Percentiles rank a stretch among this genome's conserved stretches.
Evolutionary conservation across 1,140 invertebrate genomes (phyloP).

Genomic region (Ruditapes philippinarum): DNA sequence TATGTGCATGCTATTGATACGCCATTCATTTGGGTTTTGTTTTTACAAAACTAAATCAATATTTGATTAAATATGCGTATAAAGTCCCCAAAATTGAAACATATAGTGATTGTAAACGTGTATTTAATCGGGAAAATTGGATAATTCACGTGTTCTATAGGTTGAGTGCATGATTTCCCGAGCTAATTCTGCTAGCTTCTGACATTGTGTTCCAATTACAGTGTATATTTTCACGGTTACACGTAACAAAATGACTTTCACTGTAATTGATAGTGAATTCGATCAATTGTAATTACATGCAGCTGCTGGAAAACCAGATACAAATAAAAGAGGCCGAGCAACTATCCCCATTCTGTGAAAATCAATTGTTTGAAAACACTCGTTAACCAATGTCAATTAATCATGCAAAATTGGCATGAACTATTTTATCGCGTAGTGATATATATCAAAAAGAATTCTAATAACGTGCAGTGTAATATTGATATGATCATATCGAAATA

Average conservation of each 20-base stretch:
- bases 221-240: conserved; percentile 21
- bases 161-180: conserved; percentile 10
- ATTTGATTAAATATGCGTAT: too few species aligned
- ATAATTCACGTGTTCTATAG: conserved; percentile 12
- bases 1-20: too few species aligned
- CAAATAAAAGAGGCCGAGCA: neutral
- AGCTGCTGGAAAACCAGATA: neutral
- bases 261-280: conserved; percentile 13
- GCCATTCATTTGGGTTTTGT: too few species aligned
- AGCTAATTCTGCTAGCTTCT: conserved; percentile 14
- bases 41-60: too few species aligned
- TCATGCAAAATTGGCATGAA: too few species aligned
- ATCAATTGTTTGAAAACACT: neutral
- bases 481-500: too few species aligned
- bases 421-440: too few species aligned
- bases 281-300: conserved; percentile 38
- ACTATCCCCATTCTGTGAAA: neutral
- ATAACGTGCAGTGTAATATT: too few species aligned
- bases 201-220: conserved; percentile 32
- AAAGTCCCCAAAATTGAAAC: neutral
- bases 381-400: neutral
- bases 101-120: neutral
- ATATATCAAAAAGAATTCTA: too few species aligned
- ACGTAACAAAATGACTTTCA: neutral
- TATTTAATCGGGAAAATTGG: conserved; percentile 17